These are phyloP conservation scores for Propithecus perrieri DNA, from an alignment of 2,797 vertebrate genomes.

Conservation along the genomic window DNA sequence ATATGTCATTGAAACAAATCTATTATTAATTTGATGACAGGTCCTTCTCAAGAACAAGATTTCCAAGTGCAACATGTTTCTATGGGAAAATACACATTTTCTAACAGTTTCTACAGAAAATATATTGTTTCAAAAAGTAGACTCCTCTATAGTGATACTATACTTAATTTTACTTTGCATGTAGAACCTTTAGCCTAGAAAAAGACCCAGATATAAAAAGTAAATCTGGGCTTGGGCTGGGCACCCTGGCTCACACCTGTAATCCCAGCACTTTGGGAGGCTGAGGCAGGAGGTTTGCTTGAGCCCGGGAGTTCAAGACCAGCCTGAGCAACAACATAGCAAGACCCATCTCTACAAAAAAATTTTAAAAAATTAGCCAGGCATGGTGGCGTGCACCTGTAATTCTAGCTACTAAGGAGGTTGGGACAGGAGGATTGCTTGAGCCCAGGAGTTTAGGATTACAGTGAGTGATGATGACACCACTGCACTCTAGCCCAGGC, in stretches of 20 bases:
- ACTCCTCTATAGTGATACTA: neutral
- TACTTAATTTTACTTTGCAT: conserved; percentile 45
- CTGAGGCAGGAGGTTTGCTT: neutral
- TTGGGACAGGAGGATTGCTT: neutral
- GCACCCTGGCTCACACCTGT: neutral
- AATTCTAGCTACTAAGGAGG: neutral
- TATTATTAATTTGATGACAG: conserved; percentile 48
- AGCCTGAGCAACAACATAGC: neutral
- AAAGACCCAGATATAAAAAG: conserved; percentile 25
- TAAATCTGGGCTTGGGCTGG: neutral
- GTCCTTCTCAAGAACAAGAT: conserved; percentile 54
- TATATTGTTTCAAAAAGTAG: conserved; percentile 15
- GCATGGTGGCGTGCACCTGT: neutral
- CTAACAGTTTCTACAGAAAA: conserved; percentile 49
- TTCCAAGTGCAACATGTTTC: conserved; percentile 15
- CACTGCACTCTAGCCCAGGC: neutral
- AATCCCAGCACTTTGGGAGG: neutral
- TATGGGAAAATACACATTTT: conserved; percentile 42
- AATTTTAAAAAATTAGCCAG: neutral
- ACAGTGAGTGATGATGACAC: neutral
- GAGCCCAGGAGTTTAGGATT: neutral
- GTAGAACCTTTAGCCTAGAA: conserved; percentile 30
- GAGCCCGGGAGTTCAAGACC: neutral
- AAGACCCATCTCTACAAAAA: neutral
- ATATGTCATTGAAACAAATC: neutral